A percentile compares a stretch with the other conserved stretches of the same genome.
These are phyloP conservation scores for Cylindroiulus punctatus DNA, from an alignment of 2,888 invertebrate species.

Conservation along the genomic window DNA sequence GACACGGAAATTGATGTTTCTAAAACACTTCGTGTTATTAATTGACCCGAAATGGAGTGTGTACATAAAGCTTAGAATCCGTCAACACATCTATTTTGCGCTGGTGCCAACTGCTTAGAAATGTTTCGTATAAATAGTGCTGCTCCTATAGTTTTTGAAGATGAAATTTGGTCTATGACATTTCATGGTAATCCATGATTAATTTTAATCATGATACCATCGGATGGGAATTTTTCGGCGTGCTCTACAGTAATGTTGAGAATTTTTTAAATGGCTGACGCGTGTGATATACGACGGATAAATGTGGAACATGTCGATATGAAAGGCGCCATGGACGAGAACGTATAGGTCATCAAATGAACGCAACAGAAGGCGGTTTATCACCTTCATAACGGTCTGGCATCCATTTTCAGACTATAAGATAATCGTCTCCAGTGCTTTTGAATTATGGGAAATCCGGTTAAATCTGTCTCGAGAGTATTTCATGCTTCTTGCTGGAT, in stretches of 20 bases:
- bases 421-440: slow-evolving; percentile 10
- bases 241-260: not conserved
- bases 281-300: not conserved
- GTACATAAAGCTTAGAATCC: not conserved
- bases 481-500: not conserved
- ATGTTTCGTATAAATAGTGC: no score
- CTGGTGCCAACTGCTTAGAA: not conserved
- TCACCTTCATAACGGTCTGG: not conserved
- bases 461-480: not conserved
- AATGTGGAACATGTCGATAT: not conserved
- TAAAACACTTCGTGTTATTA: not conserved
- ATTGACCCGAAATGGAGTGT: not conserved
- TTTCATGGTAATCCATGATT: not conserved
- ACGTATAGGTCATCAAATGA: not conserved
- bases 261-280: not conserved
- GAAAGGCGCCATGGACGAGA: not conserved
- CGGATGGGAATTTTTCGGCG: not conserved
- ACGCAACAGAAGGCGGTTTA: not conserved
- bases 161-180: no score
- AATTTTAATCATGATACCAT: not conserved
- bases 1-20: not conserved
- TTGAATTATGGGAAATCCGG: slow-evolving; percentile 11
- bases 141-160: no score
- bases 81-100: not conserved
- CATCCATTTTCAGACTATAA: not conserved